Base-by-base conservation (phyloP, 2,888 invertebrate species). In the Synergus umbraculus region DNA sequence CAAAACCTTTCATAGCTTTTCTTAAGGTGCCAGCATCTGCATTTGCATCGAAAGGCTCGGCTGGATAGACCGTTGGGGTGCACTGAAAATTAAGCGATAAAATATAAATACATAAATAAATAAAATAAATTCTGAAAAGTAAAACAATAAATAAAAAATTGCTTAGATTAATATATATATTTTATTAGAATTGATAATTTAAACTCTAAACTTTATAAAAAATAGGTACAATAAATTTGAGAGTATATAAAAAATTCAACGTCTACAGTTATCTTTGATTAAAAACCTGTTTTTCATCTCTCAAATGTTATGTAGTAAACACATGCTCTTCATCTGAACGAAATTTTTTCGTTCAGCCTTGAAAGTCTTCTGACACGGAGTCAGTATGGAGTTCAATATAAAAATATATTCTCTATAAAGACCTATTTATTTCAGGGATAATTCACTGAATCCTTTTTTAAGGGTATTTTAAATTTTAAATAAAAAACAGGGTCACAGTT, bases 1-100 rank as follows among this genome's bases (percentile, higher is more conserved):
- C 97, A 88, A 98, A 95, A 79, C 97, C 98, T 92, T 98, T 98
- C 97, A 98, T 97, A 29, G 98, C 97, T 92, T 97, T 97, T 86
- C 97, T 95, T 77, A 98, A 94, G 81, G 95, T 95, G 85, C 96
- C 96, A 4, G 97, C 97, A 93, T 98, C 97, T 76, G 95, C 95
- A 81, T 95, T 95, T 15, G 97, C 95, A 91, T 97, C 97, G 93
- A 97, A 97, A 63, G 96, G 96, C 86, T 97, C 96, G 83, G 96
- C 96, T 64, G 97, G 97, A 93, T 95, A 96, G 83, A 97, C 97
- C 85, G 97, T 97, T 89, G 97, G 97, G 85, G 96, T 97, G 92
- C 97, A 97, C 97, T 97, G 90, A 63, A 81, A 76, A 37, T 73
- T 41, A 29, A 63, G 12, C 22, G 22, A 3, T 13, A 60, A 9